Evolutionary conservation across 2,797 vertebrate genomes (phyloP).

Genomic region (Lagorchestes hirsutus): DNA sequence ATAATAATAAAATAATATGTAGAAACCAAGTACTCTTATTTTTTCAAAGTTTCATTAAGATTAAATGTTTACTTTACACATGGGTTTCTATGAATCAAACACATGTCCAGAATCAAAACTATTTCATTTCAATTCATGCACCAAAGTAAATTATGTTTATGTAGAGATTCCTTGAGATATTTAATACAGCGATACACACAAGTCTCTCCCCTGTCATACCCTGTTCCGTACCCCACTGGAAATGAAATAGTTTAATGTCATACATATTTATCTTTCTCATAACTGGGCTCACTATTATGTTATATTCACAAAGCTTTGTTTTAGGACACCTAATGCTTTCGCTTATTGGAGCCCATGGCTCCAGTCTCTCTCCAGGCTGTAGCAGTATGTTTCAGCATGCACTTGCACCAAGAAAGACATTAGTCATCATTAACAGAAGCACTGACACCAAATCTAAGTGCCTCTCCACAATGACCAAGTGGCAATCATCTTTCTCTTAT

Average conservation of each 20-base stretch:
- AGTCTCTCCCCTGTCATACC: background rate
- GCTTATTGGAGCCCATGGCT: slow-evolving; percentile 65
- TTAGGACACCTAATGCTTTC: slow-evolving; percentile 71
- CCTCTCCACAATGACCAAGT: slow-evolving; percentile 93
- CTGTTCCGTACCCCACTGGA: background rate
- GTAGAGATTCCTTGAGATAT: background rate
- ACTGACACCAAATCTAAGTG: slow-evolving; percentile 93
- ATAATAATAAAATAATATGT: slow-evolving; percentile 39
- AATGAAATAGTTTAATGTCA: slow-evolving; percentile 51
- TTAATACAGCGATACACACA: background rate
- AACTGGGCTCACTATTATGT: slow-evolving; percentile 34
- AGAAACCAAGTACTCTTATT: slow-evolving; percentile 50
- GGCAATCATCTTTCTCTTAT: slow-evolving; percentile 91
- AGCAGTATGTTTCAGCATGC: slow-evolving; percentile 84
- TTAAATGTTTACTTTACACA: slow-evolving; percentile 13
- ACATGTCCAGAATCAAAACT: background rate
- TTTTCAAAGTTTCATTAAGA: slow-evolving; percentile 65
- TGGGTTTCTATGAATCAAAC: slow-evolving; percentile 33
- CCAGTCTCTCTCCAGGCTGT: slow-evolving; percentile 65
- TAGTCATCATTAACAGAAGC: slow-evolving; percentile 96
- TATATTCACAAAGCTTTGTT: slow-evolving; percentile 80
- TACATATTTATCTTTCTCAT: slow-evolving; percentile 40
- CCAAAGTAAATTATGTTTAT: background rate
- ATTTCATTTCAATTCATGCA: background rate
- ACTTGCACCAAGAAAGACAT: slow-evolving; percentile 91